These are phyloP conservation scores for Drosophila ezoana DNA, from an alignment of 2,888 invertebrate species.

Conservation along the genomic window DNA sequence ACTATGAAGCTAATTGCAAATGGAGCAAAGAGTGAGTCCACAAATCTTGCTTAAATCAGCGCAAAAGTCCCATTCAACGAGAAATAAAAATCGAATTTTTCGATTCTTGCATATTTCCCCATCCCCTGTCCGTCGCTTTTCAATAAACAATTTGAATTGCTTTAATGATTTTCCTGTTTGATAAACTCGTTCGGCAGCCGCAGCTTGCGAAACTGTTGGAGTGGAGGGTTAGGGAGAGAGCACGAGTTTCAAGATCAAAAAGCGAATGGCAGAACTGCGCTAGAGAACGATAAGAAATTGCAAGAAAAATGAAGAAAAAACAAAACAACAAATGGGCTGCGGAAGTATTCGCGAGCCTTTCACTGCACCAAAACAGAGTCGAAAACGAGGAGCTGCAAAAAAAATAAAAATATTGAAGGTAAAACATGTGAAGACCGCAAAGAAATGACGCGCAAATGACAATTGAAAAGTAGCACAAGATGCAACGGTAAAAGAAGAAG, in stretches of 20 bases:
- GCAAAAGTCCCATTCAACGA: slow-evolving; percentile 9
- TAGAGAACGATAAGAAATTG: slow-evolving; percentile 48
- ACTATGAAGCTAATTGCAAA: slow-evolving; percentile 25
- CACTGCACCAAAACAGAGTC: slow-evolving; percentile 48
- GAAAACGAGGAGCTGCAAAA: slow-evolving; percentile 27
- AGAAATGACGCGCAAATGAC: slow-evolving; percentile 73
- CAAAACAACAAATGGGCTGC: slow-evolving; percentile 36
- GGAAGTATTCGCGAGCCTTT: slow-evolving; percentile 66
- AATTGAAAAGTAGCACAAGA: slow-evolving; percentile 72
- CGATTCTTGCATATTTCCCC: slow-evolving; percentile 37
- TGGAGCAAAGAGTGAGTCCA: slow-evolving; percentile 23
- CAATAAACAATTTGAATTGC: slow-evolving; percentile 68
- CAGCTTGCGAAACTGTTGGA: slow-evolving; percentile 2
- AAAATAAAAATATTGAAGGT: slow-evolving; percentile 21
- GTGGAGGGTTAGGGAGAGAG: background rate
- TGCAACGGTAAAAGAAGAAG: slow-evolving; percentile 55
- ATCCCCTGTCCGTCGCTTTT: slow-evolving; percentile 16
- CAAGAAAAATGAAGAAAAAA: slow-evolving; percentile 19
- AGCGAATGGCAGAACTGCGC: slow-evolving; percentile 69
- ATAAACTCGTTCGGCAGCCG: slow-evolving; percentile 69
- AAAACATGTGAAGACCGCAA: slow-evolving; percentile 62
- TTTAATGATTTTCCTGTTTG: slow-evolving; percentile 71
- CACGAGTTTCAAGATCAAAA: slow-evolving; percentile 73
- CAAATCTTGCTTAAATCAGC: slow-evolving; percentile 30
- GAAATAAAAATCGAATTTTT: slow-evolving; percentile 19